A percentile compares a stretch with the other conserved stretches of the same genome.
Evolutionary conservation across 2,797 vertebrate genomes (phyloP).

Genomic region (Pygocentrus nattereri): DNA sequence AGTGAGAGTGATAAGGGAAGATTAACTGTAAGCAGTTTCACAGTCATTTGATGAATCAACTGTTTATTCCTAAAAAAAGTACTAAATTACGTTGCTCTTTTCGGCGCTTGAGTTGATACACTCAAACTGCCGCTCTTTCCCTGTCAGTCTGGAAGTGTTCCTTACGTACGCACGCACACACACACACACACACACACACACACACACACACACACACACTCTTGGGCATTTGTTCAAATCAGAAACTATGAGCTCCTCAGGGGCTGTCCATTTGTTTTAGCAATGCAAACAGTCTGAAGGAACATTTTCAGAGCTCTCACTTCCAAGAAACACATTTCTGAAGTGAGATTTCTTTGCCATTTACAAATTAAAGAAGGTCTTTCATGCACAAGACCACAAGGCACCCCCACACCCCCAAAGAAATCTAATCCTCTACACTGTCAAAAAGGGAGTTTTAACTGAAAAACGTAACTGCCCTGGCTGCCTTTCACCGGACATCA

Average conservation of each 20-base stretch:
- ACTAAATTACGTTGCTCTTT: neutral
- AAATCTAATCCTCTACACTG: slow-evolving; percentile 2
- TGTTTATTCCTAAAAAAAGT: slow-evolving; percentile 1
- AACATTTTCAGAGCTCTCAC: slow-evolving; percentile 33
- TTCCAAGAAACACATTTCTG: slow-evolving; percentile 58
- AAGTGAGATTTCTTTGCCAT: slow-evolving; percentile 53
- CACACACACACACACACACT: neutral
- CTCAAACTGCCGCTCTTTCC: neutral
- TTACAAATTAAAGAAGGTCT: slow-evolving; percentile 55
- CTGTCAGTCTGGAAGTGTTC: neutral
- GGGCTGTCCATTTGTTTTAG: slow-evolving; percentile 51
- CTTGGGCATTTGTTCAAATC: slow-evolving; percentile 28
- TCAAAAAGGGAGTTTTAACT: neutral
- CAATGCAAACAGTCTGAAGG: slow-evolving; percentile 22
- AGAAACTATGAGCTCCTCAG: slow-evolving; percentile 13
- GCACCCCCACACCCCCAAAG: slow-evolving; percentile 13
- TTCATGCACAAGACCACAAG: slow-evolving; percentile 60
- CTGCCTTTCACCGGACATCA: neutral
- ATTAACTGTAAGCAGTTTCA: slow-evolving; percentile 5
- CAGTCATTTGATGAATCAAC: slow-evolving; percentile 15
- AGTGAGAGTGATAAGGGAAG: neutral
- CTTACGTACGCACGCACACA: neutral
- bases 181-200: neutral
- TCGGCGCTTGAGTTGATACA: neutral
- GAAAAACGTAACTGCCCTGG: neutral